Conservation (phyloP, 2,113 vertebrate species). For the Cryptomyrus ogoouensis region DNA sequence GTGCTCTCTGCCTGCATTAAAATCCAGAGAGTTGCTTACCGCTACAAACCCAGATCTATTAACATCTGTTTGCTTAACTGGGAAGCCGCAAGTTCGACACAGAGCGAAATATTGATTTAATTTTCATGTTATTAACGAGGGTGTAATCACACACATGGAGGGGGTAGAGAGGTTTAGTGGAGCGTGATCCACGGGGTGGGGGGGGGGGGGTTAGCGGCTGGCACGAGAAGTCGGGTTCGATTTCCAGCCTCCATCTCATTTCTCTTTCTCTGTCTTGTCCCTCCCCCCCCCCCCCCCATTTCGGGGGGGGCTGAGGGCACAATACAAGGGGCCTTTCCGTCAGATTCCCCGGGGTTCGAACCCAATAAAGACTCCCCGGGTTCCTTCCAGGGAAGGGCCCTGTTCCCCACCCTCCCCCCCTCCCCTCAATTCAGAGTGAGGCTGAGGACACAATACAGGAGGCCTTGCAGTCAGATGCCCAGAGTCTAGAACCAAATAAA, state of each 20-base stretch:
- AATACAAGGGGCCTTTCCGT: background rate
- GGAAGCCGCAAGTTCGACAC: slow-evolving; percentile 6
- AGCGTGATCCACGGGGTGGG: background rate
- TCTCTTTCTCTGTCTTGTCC: background rate
- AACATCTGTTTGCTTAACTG: slow-evolving; percentile 20
- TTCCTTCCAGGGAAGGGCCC: slow-evolving; percentile 11
- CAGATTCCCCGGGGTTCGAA: background rate
- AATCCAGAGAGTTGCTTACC: slow-evolving; percentile 25
- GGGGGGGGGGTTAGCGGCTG: background rate
- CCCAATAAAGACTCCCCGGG: background rate
- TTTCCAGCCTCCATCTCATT: background rate
- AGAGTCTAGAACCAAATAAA: slow-evolving; percentile 9
- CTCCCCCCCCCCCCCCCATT: background rate
- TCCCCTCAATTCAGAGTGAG: background rate
- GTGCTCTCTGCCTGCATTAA: slow-evolving; percentile 22
- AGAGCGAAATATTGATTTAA: slow-evolving; percentile 10
- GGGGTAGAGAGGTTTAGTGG: background rate
- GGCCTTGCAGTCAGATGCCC: background rate
- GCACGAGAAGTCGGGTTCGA: background rate
- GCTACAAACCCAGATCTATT: slow-evolving; percentile 10
- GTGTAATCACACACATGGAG: background rate
- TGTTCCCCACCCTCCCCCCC: background rate
- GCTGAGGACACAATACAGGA: slow-evolving; percentile 10
- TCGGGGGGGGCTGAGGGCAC: background rate
- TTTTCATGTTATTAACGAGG: slow-evolving; percentile 7